A percentile compares a stretch with the other conserved stretches of the same genome.
Evolutionary conservation across 1,140 invertebrate genomes (phyloP).

Genomic region (Frieseomelitta varia): DNA sequence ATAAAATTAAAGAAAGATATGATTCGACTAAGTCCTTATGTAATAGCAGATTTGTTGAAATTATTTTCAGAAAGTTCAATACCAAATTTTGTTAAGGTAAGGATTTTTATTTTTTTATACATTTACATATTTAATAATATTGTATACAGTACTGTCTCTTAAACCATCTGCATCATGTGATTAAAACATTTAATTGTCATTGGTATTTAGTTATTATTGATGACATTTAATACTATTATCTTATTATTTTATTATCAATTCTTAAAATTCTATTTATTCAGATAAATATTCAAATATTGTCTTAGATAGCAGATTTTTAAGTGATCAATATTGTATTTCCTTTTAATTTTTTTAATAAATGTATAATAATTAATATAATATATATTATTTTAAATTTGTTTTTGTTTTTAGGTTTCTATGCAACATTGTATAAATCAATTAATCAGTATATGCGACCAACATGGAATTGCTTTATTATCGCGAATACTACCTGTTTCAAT

Average conservation of each 20-base stretch:
- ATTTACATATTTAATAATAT: neutral
- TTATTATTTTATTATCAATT: neutral
- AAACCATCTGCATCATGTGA: neutral
- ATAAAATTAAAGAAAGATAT: constrained; percentile 78
- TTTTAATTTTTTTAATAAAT: neutral
- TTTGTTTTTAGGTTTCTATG: constrained; percentile 73
- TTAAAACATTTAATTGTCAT: neutral
- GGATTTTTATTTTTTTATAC: neutral
- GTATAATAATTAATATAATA: constrained; percentile 29
- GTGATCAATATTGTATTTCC: neutral
- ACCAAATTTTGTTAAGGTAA: constrained; percentile 79
- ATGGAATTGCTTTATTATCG: constrained; percentile 77
- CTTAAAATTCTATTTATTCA: neutral
- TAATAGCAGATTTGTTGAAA: constrained; percentile 78
- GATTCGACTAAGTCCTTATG: constrained; percentile 74
- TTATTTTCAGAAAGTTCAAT: constrained; percentile 76
- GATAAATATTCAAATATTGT: neutral
- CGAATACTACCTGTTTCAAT: constrained; percentile 74
- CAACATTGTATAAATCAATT: constrained; percentile 75
- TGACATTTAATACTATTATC: neutral
- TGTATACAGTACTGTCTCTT: neutral
- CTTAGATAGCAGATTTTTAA: neutral
- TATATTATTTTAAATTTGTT: constrained; percentile 46
- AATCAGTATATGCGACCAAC: constrained; percentile 79
- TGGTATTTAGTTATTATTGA: neutral